Base-by-base conservation (phyloP, 2,113 vertebrate genomes). In the Pitta sordida region DNA sequence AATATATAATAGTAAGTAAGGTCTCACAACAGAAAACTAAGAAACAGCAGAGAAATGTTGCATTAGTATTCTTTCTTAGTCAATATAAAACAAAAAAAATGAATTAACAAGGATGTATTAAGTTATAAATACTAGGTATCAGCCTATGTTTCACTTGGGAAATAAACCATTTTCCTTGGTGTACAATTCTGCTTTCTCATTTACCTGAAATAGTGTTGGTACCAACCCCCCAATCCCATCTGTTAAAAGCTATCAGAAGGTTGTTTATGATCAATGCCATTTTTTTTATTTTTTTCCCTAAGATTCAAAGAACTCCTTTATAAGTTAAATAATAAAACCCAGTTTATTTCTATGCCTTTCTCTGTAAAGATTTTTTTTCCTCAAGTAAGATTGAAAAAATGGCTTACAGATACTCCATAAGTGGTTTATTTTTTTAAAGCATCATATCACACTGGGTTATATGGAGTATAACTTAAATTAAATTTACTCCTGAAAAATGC, bases 121-220 rank as follows among this genome's bases (percentile, higher is more conserved):
- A 83, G n/a, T 43, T 64, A 88, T 80, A 94, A 95, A 93, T 74
- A 81, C 30, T 24, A 88, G 8, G 7, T 19, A 90, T 34, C 21
- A 37, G 36, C 55, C 43, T 34, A 90, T 1, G 0, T 83, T 67
- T 95, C 59, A 67, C 64, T 69, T 88, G 27, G 43, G 30, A n/a
- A 49, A 91, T 86, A 0, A 3, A 96, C 88, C n/a, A 37, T 75
- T 86, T 93, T 62, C 55, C 18, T 78, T 94, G 91, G 51, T 90
- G 95, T 94, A 74, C 55, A 88, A 77, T 81, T 83, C 63, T 94
- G 14, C 82, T n/a, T 87, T 92, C 75, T 78, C 90, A 85, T 91
- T 91, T 94, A 88, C 55, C 75, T 93, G 82, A 94, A 95, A 93
- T 74, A 93, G 52, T 71, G 39, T 32, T 39, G 32, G 30, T 30